Evolutionary conservation across 2,797 vertebrate genomes (phyloP).

Genomic region (Morus bassanus): DNA sequence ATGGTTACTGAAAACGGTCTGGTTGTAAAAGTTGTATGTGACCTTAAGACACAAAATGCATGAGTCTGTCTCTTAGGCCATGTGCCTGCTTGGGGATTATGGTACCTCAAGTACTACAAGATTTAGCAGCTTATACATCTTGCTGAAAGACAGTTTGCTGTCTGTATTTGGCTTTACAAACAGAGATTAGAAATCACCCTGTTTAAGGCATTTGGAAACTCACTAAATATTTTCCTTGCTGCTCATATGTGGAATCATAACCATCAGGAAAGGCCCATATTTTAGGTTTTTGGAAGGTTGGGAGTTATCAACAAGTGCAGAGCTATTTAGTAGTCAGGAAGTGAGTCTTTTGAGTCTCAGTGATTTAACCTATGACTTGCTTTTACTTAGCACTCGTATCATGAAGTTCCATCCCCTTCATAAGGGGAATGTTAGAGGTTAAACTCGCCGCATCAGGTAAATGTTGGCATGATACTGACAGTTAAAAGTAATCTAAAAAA

Average conservation of each 20-base stretch:
- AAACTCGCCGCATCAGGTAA: background rate
- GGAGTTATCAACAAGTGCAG: background rate
- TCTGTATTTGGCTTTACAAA: background rate
- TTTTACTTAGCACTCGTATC: background rate
- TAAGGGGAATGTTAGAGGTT: background rate
- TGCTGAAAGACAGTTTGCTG: slow-evolving; percentile 15
- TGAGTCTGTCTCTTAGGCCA: background rate
- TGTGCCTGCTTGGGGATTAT: slow-evolving; percentile 42
- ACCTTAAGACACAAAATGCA: background rate
- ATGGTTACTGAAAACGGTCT: background rate
- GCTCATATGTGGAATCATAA: background rate
- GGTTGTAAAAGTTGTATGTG: background rate
- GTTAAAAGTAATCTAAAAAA: background rate
- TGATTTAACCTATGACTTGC: background rate
- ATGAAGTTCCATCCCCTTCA: background rate
- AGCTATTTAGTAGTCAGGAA: background rate
- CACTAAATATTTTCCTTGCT: background rate
- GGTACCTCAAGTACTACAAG: slow-evolving; percentile 24
- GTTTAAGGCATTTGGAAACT: background rate
- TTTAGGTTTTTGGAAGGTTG: background rate
- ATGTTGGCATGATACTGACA: background rate
- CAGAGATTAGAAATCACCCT: background rate
- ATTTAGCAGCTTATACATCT: slow-evolving; percentile 36
- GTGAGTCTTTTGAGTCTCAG: background rate
- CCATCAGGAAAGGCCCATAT: background rate